phyloP scores from a whole-genome alignment of 2,888 invertebrate genomes.

The Oxytorus armatus region DNA sequence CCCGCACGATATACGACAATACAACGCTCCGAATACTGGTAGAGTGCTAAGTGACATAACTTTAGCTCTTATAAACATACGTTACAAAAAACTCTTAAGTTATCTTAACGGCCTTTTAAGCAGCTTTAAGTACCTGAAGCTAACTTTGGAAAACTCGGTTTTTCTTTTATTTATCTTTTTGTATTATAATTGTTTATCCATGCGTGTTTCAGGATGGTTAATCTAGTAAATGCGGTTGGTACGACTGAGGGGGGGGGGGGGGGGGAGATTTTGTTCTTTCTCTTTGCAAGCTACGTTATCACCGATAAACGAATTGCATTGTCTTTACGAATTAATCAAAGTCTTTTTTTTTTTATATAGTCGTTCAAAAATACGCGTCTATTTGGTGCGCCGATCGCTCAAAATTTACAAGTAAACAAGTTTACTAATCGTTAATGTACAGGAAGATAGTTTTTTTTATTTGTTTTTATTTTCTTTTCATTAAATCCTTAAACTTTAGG shows the following conservation, averaged over 20 bases:
- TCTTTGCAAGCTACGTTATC: conserved; percentile 78
- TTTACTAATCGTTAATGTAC: conserved; percentile 76
- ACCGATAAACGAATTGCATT: conserved; percentile 73
- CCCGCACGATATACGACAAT: conserved; percentile 74
- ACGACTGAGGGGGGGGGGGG: conserved; percentile 82
- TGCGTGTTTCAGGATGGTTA: conserved; percentile 32
- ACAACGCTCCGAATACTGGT: conserved; percentile 82
- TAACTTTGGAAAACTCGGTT: conserved; percentile 80
- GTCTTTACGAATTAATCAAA: conserved; percentile 62
- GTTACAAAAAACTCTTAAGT: conserved; percentile 82
- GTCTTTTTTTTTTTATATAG: conserved; percentile 50
- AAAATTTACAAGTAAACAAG: conserved; percentile 77
- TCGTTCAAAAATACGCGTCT: conserved; percentile 81
- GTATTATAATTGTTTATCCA: conserved; percentile 41
- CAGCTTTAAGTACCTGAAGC: conserved; percentile 82
- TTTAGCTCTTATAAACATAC: conserved; percentile 83
- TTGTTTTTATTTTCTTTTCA: conserved; percentile 37
- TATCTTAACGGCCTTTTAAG: conserved; percentile 80
- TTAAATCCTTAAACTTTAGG: conserved; percentile 30
- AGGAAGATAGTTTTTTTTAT: conserved; percentile 78
- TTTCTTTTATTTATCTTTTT: conserved; percentile 57
- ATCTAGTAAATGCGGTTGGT: conserved; percentile 83
- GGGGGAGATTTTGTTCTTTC: conserved; percentile 36
- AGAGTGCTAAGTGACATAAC: conserved; percentile 72
- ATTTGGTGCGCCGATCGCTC: conserved; percentile 76